These are phyloP conservation scores for Pemphigus obesinymphae DNA, from an alignment of 1,140 invertebrate genomes.

Conservation along the genomic window DNA sequence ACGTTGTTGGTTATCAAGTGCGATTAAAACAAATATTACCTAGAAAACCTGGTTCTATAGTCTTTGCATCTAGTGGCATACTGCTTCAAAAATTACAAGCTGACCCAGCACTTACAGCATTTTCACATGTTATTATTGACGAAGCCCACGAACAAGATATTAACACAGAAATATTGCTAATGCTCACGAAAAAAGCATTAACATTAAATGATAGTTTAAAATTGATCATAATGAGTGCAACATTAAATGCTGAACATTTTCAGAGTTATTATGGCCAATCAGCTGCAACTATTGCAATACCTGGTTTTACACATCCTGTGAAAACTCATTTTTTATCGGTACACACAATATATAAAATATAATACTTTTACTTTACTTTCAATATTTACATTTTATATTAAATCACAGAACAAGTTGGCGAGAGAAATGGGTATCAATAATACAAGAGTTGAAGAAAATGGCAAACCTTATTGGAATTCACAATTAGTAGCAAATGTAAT, in stretches of 20 bases:
- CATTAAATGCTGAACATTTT: conserved; percentile 74
- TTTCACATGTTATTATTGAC: conserved; percentile 72
- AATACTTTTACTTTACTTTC: background rate
- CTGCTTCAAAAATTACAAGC: conserved; percentile 65
- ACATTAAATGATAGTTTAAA: conserved; percentile 69
- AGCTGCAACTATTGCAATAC: conserved; percentile 70
- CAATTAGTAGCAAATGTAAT: conserved; percentile 1
- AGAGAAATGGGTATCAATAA: background rate
- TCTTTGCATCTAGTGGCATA: conserved; percentile 78
- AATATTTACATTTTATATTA: background rate
- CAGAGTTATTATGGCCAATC: conserved; percentile 70
- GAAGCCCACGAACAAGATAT: conserved; percentile 78
- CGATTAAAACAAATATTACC: conserved; percentile 59
- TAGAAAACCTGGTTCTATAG: conserved; percentile 64
- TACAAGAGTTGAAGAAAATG: background rate
- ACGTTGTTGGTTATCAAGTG: conserved; percentile 71
- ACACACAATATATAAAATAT: background rate
- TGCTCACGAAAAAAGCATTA: conserved; percentile 76
- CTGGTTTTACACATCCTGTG: conserved; percentile 83
- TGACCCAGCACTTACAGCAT: conserved; percentile 60
- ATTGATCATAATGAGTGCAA: conserved; percentile 88
- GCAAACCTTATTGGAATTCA: conserved; percentile 22
- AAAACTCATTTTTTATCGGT: conserved; percentile 53
- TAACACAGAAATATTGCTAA: conserved; percentile 71
- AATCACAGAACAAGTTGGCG: background rate